Percentiles rank a stretch among this genome's conserved stretches.
Conservation (phyloP, 1,140 invertebrate genomes). For the Homalodisca vitripennis region DNA sequence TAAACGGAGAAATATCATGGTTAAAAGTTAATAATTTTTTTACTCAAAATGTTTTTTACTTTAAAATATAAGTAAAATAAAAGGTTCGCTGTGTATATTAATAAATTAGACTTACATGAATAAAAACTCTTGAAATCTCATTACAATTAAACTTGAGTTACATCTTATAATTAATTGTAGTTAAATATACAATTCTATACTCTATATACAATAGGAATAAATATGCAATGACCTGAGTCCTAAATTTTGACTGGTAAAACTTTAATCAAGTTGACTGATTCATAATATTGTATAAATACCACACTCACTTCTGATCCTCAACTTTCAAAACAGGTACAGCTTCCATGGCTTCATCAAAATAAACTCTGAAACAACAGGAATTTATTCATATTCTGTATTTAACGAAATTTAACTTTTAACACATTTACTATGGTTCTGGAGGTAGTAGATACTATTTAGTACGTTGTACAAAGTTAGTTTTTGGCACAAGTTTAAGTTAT, state of each 20-base stretch:
- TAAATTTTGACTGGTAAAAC: no score
- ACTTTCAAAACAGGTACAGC: constrained; percentile 54
- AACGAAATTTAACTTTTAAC: constrained; percentile 31
- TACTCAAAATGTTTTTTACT: not conserved
- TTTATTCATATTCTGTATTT: constrained; percentile 24
- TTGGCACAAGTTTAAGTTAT: not conserved
- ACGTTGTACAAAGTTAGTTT: constrained; percentile 16
- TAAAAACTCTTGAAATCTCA: not conserved
- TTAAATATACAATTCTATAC: not conserved
- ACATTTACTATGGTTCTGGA: constrained; percentile 4
- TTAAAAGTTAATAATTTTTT: not conserved
- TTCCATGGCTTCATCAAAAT: constrained; percentile 61
- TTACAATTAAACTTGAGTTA: not conserved
- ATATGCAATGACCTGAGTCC: not conserved
- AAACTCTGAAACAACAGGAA: constrained; percentile 49
- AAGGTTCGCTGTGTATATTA: not conserved
- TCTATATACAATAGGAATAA: not conserved
- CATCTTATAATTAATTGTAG: not conserved
- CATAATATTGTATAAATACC: constrained; percentile 29
- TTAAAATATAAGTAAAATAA: not conserved
- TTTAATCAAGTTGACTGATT: not conserved
- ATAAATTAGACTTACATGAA: not conserved
- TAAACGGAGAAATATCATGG: not conserved
- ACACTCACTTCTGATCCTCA: constrained; percentile 50
- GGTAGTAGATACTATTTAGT: constrained; percentile 19